Conservation (phyloP, 1,140 invertebrate genomes). For the Zaprionus africanus region DNA sequence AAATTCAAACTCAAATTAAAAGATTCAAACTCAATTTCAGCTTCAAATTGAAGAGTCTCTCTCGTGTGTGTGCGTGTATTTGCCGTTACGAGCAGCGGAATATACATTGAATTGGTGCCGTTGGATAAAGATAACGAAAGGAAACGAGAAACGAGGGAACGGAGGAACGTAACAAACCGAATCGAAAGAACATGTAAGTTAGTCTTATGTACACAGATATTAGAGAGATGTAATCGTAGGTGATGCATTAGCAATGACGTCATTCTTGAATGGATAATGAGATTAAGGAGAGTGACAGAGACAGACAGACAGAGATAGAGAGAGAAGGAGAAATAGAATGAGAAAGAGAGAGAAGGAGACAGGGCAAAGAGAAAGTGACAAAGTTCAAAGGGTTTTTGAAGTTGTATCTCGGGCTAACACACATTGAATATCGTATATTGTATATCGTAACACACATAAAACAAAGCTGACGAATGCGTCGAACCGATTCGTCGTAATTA, state of each 20-base stretch:
- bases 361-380: conserved; percentile 25
- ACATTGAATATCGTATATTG: conserved; percentile 24
- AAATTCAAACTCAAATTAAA: not conserved
- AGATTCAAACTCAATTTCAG: not conserved
- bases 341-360: conserved; percentile 7
- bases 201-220: conserved; percentile 37
- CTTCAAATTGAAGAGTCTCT: not conserved
- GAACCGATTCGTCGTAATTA: conserved; percentile 3
- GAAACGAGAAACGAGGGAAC: no score
- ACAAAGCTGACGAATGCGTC: conserved; percentile 4
- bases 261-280: conserved; percentile 29
- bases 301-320: conserved; percentile 12
- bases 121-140: not conserved
- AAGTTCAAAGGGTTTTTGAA: conserved; percentile 12
- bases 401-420: conserved; percentile 22
- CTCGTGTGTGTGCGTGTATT: conserved; percentile 22
- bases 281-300: conserved; percentile 5
- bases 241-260: conserved; percentile 41
- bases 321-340: not conserved
- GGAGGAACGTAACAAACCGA: conserved; percentile 5
- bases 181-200: conserved; percentile 8
- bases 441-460: conserved; percentile 32
- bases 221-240: conserved; percentile 18
- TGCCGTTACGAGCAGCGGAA: conserved; percentile 25
- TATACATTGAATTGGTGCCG: conserved; percentile 43